Conservation (phyloP, 1,140 invertebrate species). For the Portunus trituberculatus region DNA sequence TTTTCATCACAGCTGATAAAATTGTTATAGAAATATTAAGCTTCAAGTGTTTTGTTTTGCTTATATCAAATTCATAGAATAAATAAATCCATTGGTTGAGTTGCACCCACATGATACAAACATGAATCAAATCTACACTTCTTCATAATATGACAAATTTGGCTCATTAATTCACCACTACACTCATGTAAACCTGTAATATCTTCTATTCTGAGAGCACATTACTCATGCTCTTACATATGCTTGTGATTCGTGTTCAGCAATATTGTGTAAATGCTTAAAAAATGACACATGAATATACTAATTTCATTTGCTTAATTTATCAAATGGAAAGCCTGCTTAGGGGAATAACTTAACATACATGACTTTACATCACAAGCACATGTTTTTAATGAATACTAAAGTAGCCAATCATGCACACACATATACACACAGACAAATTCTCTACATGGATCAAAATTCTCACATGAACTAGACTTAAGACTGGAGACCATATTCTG, state of each 20-base stretch:
- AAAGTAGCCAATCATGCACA: conserved; percentile 7
- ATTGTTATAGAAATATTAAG: background rate
- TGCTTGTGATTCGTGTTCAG: background rate
- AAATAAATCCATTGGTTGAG: background rate
- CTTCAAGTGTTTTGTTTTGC: background rate
- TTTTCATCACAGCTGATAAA: too few species aligned
- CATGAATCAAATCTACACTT: background rate
- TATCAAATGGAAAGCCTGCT: too few species aligned
- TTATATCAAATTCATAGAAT: conserved; percentile 14
- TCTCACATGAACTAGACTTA: background rate
- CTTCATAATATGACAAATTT: background rate
- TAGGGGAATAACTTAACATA: too few species aligned
- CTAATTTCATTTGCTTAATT: too few species aligned
- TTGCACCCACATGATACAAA: background rate
- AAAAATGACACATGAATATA: too few species aligned
- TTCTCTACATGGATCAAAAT: background rate
- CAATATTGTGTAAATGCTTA: too few species aligned
- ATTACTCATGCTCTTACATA: background rate
- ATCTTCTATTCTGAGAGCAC: background rate
- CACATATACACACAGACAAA: background rate
- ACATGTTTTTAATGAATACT: background rate
- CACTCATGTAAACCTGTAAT: too few species aligned
- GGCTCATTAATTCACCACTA: too few species aligned
- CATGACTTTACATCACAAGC: background rate
- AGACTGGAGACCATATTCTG: too few species aligned